These are phyloP conservation scores for Sebastiscus albofasciatus DNA, from an alignment of 2,797 vertebrate species.

Conservation along the genomic window DNA sequence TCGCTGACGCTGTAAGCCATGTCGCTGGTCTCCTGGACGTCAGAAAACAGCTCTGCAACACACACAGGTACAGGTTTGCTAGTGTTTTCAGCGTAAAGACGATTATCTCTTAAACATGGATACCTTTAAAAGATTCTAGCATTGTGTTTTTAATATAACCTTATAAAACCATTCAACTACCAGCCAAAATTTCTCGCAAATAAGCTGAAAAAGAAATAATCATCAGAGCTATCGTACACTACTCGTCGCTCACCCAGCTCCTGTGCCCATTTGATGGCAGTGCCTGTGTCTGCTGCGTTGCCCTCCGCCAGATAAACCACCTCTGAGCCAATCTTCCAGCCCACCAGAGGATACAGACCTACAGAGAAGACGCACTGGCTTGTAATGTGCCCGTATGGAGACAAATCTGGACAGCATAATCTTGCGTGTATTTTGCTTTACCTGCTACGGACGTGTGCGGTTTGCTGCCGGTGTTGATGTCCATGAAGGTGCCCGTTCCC, in stretches of 20 bases:
- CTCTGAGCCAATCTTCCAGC: constrained; percentile 95
- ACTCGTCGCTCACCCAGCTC: constrained; percentile 86
- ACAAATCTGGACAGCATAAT: neutral
- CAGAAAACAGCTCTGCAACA: constrained; percentile 89
- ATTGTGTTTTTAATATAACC: neutral
- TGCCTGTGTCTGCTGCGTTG: constrained; percentile 90
- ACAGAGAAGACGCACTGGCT: neutral
- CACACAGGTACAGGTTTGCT: neutral
- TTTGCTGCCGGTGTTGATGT: constrained; percentile 91
- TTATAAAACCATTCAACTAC: neutral
- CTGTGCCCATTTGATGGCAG: constrained; percentile 93
- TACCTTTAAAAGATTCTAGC: neutral
- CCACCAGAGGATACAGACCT: constrained; percentile 95
- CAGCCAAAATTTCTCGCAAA: neutral
- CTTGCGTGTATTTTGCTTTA: constrained; percentile 36
- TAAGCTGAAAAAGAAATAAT: neutral
- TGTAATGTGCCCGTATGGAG: neutral
- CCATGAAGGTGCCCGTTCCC: constrained; percentile 96
- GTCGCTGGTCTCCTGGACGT: constrained; percentile 86
- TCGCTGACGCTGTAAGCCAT: constrained; percentile 89
- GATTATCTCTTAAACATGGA: neutral
- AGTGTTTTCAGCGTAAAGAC: neutral
- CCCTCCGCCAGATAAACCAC: constrained; percentile 93
- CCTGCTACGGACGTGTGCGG: constrained; percentile 86
- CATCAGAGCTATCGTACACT: neutral